Conservation (phyloP, 2,113 vertebrate genomes). For the Aleadryas rufinucha region DNA sequence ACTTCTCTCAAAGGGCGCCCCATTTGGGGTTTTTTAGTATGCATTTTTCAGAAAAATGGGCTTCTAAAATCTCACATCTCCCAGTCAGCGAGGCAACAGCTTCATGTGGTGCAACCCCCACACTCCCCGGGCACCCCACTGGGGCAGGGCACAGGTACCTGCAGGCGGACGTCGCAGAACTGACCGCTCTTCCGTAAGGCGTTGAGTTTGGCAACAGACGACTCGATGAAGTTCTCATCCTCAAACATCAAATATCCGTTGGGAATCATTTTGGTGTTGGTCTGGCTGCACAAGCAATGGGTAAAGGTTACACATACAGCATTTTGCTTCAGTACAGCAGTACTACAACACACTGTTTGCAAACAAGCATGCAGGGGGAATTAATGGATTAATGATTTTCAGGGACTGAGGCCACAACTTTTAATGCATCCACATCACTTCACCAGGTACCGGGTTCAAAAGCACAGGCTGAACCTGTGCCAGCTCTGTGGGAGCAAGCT, state of each 20-base stretch:
- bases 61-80: not conserved
- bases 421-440: not conserved
- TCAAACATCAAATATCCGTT: conserved; percentile 98
- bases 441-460: not conserved
- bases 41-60: not conserved
- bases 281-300: conserved; percentile 14
- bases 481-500: not conserved
- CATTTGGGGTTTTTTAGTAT: not conserved
- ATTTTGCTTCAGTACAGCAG: not conserved
- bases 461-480: not conserved
- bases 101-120: accelerated
- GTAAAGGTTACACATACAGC: not conserved
- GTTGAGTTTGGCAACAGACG: conserved; percentile 98
- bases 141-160: conserved; percentile 74
- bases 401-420: not conserved
- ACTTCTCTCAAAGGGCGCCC: not conserved
- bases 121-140: not conserved
- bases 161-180: conserved; percentile 97
- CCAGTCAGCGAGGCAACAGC: not conserved
- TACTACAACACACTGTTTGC: not conserved
- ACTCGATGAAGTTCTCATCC: conserved; percentile 97
- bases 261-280: conserved; percentile 87
- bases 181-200: conserved; percentile 97
- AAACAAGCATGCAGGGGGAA: not conserved
- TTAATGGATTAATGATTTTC: not conserved